phyloP scores from a whole-genome alignment of 2,113 vertebrate species.

The Gallinago jamesoni region DNA sequence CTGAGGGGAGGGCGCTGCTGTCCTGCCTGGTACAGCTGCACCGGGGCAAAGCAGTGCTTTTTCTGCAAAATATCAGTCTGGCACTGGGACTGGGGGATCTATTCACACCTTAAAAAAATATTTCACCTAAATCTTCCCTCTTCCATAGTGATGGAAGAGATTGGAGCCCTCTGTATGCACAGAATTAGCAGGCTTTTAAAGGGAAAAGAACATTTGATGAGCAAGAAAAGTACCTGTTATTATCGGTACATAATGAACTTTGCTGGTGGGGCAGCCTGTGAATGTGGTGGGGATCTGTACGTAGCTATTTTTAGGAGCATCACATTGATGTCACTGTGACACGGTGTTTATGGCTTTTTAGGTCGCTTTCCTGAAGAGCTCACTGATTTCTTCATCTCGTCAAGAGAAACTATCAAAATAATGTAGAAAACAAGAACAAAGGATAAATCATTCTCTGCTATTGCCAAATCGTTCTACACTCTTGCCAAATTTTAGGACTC shows the following conservation, averaged over 20 bases:
- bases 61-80: no score
- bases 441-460: background rate
- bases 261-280: background rate
- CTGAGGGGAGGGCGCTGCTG: background rate
- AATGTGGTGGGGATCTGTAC: background rate
- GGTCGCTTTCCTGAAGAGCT: background rate
- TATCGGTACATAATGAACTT: background rate
- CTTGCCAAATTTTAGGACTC: background rate
- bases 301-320: background rate
- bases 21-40: background rate
- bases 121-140: background rate
- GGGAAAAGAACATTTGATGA: background rate
- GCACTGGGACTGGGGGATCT: background rate
- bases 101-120: background rate
- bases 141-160: background rate
- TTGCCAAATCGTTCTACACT: background rate
- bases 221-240: background rate
- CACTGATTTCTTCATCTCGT: background rate
- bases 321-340: background rate
- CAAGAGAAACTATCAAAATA: background rate
- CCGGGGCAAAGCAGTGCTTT: background rate
- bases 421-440: background rate
- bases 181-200: background rate
- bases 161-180: background rate
- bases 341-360: background rate